Conservation (phyloP, 2,888 invertebrate species). For the Synergus umbraculus region DNA sequence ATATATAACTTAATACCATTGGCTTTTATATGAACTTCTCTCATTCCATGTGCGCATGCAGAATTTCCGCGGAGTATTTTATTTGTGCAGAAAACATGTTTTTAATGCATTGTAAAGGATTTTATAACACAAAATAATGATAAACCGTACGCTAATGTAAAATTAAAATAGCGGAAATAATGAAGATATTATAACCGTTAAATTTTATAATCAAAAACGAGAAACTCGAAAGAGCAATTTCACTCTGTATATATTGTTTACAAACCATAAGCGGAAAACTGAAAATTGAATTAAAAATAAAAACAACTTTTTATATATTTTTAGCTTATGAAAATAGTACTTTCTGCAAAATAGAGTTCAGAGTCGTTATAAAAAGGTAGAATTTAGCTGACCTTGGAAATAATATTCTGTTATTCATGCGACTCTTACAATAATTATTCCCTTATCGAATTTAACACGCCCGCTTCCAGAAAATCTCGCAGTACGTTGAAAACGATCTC, state of each 20-base stretch:
- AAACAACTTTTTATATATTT: neutral
- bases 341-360: neutral
- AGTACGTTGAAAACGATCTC: neutral
- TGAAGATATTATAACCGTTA: neutral
- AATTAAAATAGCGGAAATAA: neutral
- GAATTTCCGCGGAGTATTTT: neutral
- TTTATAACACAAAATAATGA: neutral
- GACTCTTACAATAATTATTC: conserved; percentile 26
- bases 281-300: neutral
- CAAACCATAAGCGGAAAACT: neutral
- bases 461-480: conserved; percentile 5
- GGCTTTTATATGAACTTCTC: neutral
- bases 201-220: neutral
- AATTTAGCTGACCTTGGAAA: conserved; percentile 8
- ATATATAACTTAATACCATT: neutral
- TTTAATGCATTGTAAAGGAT: neutral
- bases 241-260: neutral
- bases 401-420: conserved; percentile 27
- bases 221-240: neutral
- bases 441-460: conserved; percentile 30
- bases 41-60: neutral
- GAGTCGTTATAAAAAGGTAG: neutral
- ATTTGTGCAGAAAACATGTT: neutral
- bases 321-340: neutral
- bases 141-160: neutral